Evolutionary conservation across 2,113 vertebrate genomes (phyloP), one percentile per base, ranked within the genome.

Genomic region (Ia io): DNA sequence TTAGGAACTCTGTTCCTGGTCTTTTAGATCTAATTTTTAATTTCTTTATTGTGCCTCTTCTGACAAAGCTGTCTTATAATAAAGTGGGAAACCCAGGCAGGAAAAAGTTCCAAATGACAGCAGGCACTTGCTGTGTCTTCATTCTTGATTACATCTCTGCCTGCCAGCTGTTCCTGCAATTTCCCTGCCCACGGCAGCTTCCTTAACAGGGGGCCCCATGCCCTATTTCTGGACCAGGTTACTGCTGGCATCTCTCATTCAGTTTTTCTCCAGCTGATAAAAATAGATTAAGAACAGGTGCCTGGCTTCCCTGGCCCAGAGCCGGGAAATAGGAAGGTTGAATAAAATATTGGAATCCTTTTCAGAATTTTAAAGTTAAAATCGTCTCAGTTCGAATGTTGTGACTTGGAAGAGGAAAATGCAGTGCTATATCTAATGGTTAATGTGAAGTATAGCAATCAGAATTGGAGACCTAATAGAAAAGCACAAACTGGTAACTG

Each of bases 331-430:
- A 85, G 53, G 70, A 51, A 82, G 44, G 22, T 25, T 93, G 82
- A 87, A 80, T 59, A 56, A 84, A 94, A 95, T 70, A 90, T n/a
- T 65, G 63, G 70, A 74, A 59, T 88, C 40, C 7, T 92, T 87
- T 93, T 65, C 32, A 90, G 84, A 96, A 94, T 88, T 82, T 86
- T 71, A 51, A 91, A 97, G 70, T 91, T 63, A 96, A 88, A 97
- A 84, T n/a, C 47, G 32, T 91, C 78, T 87, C 44, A 37, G 30
- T 35, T 37, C 49, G 32, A 49, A 79, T 1, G 11, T 23, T 49
- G 30, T 90, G 53, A 61, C 67, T 73, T 20, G 20, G 32, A 92
- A 94, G 76, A 95, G 32, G n/a, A 82, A 80, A 95, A 63, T 47
- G 22, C 22, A 69, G 17, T 35, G 63, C 30, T 88, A 0, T 30